A percentile compares a stretch with the other conserved stretches of the same genome.
Conservation (phyloP, 1,140 invertebrate species). For the Apis florea region DNA sequence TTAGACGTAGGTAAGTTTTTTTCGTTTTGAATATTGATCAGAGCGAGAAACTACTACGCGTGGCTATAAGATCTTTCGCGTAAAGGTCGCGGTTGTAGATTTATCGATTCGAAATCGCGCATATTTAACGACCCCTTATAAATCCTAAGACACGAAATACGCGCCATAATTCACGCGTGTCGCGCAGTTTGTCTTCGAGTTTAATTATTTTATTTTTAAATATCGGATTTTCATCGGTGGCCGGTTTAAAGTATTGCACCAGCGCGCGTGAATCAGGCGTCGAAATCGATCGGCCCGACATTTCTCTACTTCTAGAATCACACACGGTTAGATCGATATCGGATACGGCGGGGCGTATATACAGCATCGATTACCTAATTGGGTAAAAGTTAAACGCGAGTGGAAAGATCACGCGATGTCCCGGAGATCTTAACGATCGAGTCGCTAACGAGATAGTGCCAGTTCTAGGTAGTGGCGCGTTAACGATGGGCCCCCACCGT, state of each 20-base stretch:
- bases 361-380: constrained; percentile 69
- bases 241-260: neutral
- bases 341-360: constrained; percentile 28
- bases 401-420: constrained; percentile 56
- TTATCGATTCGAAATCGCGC: neutral
- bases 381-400: constrained; percentile 62
- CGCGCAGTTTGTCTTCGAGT: neutral
- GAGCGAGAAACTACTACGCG: too few species aligned
- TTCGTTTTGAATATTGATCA: too few species aligned
- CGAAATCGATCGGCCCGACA: neutral
- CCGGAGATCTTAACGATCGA: constrained; percentile 67
- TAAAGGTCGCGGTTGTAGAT: neutral
- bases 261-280: neutral
- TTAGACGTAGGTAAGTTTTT: neutral
- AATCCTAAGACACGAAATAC: neutral
- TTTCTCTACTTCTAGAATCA: constrained; percentile 19
- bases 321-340: constrained; percentile 56
- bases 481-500: constrained; percentile 58
- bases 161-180: neutral
- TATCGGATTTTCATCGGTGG: neutral
- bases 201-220: constrained; percentile 7
- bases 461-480: constrained; percentile 67
- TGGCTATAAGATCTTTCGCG: too few species aligned
- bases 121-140: neutral
- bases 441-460: constrained; percentile 69